Evolutionary conservation across 2,113 vertebrate genomes (phyloP).

Genomic region (Seriola rivoliana): DNA sequence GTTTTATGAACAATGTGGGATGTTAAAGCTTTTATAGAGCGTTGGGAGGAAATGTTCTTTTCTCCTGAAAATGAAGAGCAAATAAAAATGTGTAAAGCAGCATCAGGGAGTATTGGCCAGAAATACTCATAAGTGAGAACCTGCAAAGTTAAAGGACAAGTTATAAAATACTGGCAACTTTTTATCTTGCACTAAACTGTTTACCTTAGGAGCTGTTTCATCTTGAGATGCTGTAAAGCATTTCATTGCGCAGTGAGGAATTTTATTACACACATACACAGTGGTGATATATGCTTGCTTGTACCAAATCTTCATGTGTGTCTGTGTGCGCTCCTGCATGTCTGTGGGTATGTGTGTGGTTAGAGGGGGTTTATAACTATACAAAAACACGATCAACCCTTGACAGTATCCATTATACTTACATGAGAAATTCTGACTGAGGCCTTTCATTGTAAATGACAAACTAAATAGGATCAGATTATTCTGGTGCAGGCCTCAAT

Average conservation of each 20-base stretch:
- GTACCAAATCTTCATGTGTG: slow-evolving; percentile 4
- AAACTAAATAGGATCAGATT: slow-evolving; percentile 75
- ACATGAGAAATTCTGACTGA: slow-evolving; percentile 64
- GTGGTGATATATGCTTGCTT: slow-evolving; percentile 8
- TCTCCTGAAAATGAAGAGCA: slow-evolving; percentile 61
- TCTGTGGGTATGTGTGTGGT: slow-evolving; percentile 18
- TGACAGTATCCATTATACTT: slow-evolving; percentile 66
- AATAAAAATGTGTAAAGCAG: slow-evolving; percentile 61
- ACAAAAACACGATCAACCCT: slow-evolving; percentile 60
- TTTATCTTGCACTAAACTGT: slow-evolving; percentile 69
- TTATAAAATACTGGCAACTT: slow-evolving; percentile 51
- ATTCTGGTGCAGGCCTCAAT: slow-evolving; percentile 52
- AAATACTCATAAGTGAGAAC: slow-evolving; percentile 39
- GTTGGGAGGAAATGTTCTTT: slow-evolving; percentile 58
- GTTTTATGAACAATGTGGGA: slow-evolving; percentile 66
- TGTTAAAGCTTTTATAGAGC: slow-evolving; percentile 70
- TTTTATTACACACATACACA: slow-evolving; percentile 54
- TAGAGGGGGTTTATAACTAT: slow-evolving; percentile 12
- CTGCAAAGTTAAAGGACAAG: slow-evolving; percentile 48
- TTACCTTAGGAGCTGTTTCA: slow-evolving; percentile 59
- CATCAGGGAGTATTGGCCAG: slow-evolving; percentile 42
- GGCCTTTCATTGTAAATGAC: slow-evolving; percentile 70
- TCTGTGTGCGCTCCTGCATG: slow-evolving; percentile 17
- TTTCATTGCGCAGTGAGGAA: slow-evolving; percentile 57
- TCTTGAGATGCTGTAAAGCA: slow-evolving; percentile 49